These are phyloP conservation scores for Myiozetetes cayanensis DNA, from an alignment of 2,113 vertebrate species.

Conservation along the genomic window DNA sequence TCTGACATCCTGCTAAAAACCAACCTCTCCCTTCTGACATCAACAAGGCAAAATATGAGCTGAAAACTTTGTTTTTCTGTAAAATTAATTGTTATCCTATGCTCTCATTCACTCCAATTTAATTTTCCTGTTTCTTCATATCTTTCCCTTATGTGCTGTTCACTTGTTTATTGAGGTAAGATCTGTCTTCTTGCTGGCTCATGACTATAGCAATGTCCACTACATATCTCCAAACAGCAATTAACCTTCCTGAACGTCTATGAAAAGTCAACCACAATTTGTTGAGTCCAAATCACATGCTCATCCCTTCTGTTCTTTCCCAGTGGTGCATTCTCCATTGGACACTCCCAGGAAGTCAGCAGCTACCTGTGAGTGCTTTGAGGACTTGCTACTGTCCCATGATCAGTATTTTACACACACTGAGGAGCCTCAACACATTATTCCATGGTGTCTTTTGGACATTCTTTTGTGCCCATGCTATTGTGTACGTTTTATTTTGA, in stretches of 20 bases:
- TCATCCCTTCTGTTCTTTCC: background rate
- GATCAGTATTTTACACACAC: background rate
- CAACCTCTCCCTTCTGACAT: background rate
- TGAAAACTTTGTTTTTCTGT: background rate
- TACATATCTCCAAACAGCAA: background rate
- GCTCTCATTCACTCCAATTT: background rate
- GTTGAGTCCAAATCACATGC: background rate
- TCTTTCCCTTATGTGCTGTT: background rate
- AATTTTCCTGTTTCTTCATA: background rate
- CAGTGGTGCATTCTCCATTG: background rate
- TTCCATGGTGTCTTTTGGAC: fast-evolving
- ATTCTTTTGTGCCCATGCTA: background rate
- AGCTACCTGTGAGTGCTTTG: background rate
- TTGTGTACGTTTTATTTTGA: background rate
- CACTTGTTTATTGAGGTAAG: background rate
- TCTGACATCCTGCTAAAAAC: background rate
- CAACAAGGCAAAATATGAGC: background rate
- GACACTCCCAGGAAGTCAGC: background rate
- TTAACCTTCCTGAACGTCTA: background rate
- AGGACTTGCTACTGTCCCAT: background rate
- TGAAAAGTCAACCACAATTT: background rate
- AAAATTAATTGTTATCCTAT: background rate
- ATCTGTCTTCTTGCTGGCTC: background rate
- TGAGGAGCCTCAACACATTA: background rate
- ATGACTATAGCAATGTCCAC: background rate